Evolutionary conservation across 2,888 invertebrate genomes (phyloP).

Genomic region (Mimachlamys varia): DNA sequence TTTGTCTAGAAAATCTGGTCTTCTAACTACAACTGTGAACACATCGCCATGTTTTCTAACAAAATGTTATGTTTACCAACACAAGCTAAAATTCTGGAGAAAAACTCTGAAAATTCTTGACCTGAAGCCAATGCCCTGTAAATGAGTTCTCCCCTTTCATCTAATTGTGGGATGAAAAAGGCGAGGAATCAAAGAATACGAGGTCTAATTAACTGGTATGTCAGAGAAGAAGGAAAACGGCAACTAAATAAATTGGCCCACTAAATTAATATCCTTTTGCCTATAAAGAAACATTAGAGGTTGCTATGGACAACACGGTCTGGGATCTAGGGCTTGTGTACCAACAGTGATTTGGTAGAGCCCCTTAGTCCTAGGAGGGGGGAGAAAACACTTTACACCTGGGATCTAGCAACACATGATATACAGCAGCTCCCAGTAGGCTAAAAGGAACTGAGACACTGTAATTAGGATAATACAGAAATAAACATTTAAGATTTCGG

Average conservation of each 20-base stretch:
- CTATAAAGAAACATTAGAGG: background rate
- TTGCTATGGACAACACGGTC: background rate
- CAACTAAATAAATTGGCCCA: slow-evolving; percentile 31
- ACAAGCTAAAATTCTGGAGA: background rate
- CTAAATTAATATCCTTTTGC: slow-evolving; percentile 24
- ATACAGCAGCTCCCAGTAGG: too few relatives aligned
- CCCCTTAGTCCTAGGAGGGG: background rate
- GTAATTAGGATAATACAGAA: too few relatives aligned
- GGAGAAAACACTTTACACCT: background rate
- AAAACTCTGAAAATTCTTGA: background rate
- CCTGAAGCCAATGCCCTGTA: slow-evolving; percentile 17
- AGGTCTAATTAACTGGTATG: background rate
- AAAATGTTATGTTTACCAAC: background rate
- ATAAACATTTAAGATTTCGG: too few relatives aligned
- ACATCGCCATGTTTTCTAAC: background rate
- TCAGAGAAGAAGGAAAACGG: background rate
- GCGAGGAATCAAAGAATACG: slow-evolving; percentile 12
- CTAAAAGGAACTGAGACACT: too few relatives aligned
- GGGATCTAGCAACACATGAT: too few relatives aligned
- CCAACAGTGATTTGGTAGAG: too few relatives aligned
- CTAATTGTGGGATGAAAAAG: background rate
- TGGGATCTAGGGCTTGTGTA: background rate
- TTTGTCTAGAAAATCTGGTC: too few relatives aligned
- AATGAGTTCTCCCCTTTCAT: slow-evolving; percentile 15
- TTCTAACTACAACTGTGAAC: too few relatives aligned